phyloP scores from a whole-genome alignment of 92 coral and sea anemone genomes.

The Isaurus tuberculatus region DNA sequence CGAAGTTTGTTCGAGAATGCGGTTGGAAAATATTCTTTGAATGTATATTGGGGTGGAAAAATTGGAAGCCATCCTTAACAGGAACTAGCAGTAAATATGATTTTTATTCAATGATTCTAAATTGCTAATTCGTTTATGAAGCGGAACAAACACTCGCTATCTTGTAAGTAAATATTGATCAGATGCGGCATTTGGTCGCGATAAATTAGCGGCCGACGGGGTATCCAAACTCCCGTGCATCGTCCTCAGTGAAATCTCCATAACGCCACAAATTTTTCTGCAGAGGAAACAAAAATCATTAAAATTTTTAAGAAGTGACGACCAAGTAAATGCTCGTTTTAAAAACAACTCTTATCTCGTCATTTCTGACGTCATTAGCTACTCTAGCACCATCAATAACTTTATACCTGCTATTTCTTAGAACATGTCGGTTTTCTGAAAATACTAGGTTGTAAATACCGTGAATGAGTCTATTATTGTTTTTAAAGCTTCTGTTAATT shows the following conservation, averaged over 20 bases:
- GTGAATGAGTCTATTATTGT: no score
- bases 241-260: slow-evolving; percentile 98
- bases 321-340: neutral
- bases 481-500: no score
- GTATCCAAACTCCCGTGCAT: slow-evolving; percentile 96
- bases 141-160: neutral
- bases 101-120: slow-evolving; percentile 37
- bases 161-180: neutral
- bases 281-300: slow-evolving; percentile 22
- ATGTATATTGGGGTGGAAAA: neutral
- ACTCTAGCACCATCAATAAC: no score
- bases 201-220: slow-evolving; percentile 48
- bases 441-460: no score
- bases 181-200: neutral
- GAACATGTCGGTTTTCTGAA: no score
- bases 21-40: slow-evolving; percentile 32
- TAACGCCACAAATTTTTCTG: slow-evolving; percentile 98
- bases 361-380: no score
- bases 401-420: no score
- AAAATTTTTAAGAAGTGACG: neutral
- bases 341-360: no score
- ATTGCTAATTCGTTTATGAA: neutral
- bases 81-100: slow-evolving; percentile 28
- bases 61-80: slow-evolving; percentile 1
- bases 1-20: neutral